Evolutionary conservation across 2,113 vertebrate genomes (phyloP).

Genomic region (Nothobranchius kuhntae): DNA sequence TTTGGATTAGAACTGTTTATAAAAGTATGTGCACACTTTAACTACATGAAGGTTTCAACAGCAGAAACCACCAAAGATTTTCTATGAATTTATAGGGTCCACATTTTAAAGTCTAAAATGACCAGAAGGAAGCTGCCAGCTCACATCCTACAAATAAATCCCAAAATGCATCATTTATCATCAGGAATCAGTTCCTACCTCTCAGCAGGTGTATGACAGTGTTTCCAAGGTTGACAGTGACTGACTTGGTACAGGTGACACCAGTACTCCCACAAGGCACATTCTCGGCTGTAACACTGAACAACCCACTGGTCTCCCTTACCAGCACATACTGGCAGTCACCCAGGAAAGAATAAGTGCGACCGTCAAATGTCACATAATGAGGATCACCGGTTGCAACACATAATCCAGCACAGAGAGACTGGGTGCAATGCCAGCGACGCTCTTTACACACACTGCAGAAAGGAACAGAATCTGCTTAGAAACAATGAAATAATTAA

Average conservation of each 20-base stretch:
- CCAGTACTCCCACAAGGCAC: slow-evolving; percentile 87
- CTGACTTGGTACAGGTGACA: slow-evolving; percentile 90
- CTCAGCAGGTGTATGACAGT: slow-evolving; percentile 86
- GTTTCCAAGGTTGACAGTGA: slow-evolving; percentile 83
- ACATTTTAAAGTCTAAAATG: too few relatives aligned
- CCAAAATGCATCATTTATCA: too few relatives aligned
- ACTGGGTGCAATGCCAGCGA: slow-evolving; percentile 83
- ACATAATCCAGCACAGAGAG: slow-evolving; percentile 82
- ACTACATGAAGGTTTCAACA: too few relatives aligned
- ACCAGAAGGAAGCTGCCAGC: too few relatives aligned
- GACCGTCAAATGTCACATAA: slow-evolving; percentile 90
- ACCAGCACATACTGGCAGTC: slow-evolving; percentile 91
- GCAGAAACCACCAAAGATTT: too few relatives aligned
- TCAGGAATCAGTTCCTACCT: slow-evolving; percentile 68
- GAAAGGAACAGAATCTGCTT: neutral
- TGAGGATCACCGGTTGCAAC: slow-evolving; percentile 90
- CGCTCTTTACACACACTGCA: slow-evolving; percentile 81
- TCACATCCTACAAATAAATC: too few relatives aligned
- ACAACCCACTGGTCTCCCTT: slow-evolving; percentile 78
- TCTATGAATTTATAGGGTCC: too few relatives aligned
- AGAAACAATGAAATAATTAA: neutral
- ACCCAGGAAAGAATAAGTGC: slow-evolving; percentile 86
- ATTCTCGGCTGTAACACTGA: slow-evolving; percentile 85
- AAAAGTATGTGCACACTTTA: too few relatives aligned
- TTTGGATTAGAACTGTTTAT: too few relatives aligned